phyloP scores from a whole-genome alignment of 2,888 invertebrate species.

The Venusia cambrica region DNA sequence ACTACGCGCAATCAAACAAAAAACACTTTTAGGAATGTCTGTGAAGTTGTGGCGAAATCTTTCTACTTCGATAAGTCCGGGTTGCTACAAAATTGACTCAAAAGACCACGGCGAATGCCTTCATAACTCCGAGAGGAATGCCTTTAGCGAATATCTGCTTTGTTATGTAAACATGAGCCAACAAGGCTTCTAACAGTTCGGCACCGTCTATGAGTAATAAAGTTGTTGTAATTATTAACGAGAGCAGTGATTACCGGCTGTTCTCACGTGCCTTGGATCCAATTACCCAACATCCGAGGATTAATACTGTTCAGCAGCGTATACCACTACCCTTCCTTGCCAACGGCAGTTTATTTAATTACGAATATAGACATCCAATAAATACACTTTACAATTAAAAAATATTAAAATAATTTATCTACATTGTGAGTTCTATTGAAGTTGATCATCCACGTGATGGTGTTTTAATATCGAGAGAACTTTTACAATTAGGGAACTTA shows the following conservation, averaged over 20 bases:
- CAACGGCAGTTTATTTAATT: no score
- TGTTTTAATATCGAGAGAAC: conserved; percentile 4
- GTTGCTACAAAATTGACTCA: conserved; percentile 10
- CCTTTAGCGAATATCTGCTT: conserved; percentile 9
- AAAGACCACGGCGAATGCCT: conserved; percentile 5
- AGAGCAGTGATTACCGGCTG: conserved; percentile 2
- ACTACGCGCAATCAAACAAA: conserved; percentile 52
- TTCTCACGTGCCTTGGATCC: background rate
- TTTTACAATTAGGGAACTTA: conserved; percentile 14
- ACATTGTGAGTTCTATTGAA: no score
- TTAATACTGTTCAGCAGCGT: background rate
- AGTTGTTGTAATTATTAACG: background rate
- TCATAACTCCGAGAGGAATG: conserved; percentile 8
- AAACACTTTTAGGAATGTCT: conserved; percentile 32
- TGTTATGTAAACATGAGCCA: conserved; percentile 11
- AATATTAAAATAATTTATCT: no score
- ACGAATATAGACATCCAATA: no score
- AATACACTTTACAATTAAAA: no score
- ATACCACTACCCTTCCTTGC: no score
- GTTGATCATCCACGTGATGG: no score
- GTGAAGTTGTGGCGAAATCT: conserved; percentile 32
- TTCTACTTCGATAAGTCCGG: conserved; percentile 20
- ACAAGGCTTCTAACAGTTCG: conserved; percentile 7
- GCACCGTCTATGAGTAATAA: background rate
- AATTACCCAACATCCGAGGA: background rate